A percentile compares a stretch with the other conserved stretches of the same genome.
Evolutionary conservation across 1,140 invertebrate genomes (phyloP).

Genomic region (Belonocnema kinseyi): DNA sequence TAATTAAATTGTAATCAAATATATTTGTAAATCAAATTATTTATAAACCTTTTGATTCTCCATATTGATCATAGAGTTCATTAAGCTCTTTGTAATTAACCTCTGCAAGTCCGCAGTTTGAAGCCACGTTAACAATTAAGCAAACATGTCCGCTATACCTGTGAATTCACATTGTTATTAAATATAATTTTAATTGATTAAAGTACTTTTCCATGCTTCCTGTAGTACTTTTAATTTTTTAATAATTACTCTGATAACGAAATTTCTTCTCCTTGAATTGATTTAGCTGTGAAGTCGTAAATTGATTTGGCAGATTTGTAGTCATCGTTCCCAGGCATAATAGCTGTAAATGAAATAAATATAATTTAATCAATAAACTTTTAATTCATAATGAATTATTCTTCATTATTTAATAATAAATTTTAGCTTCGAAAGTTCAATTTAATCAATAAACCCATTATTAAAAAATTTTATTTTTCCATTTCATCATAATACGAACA

Average conservation of each 20-base stretch:
- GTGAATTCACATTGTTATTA: slow-evolving; percentile 17
- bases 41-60: slow-evolving; percentile 76
- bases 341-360: slow-evolving; percentile 42
- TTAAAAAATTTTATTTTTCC: no score
- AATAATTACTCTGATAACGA: slow-evolving; percentile 79
- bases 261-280: slow-evolving; percentile 85
- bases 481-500: no score
- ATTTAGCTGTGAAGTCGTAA: slow-evolving; percentile 86
- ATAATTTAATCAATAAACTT: no score
- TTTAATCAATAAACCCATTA: no score
- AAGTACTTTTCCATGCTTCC: no score
- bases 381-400: no score
- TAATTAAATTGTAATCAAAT: not conserved
- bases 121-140: slow-evolving; percentile 92
- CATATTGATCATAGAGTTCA: slow-evolving; percentile 85
- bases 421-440: no score
- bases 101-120: slow-evolving; percentile 89
- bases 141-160: slow-evolving; percentile 84
- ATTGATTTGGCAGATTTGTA: slow-evolving; percentile 83
- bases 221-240: no score
- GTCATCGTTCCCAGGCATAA: slow-evolving; percentile 72
- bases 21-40: slow-evolving; percentile 12
- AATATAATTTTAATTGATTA: no score
- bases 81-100: slow-evolving; percentile 88
- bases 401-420: no score